phyloP scores from a whole-genome alignment of 2,797 vertebrate species.

The Ctenopoma kingsleyae region DNA sequence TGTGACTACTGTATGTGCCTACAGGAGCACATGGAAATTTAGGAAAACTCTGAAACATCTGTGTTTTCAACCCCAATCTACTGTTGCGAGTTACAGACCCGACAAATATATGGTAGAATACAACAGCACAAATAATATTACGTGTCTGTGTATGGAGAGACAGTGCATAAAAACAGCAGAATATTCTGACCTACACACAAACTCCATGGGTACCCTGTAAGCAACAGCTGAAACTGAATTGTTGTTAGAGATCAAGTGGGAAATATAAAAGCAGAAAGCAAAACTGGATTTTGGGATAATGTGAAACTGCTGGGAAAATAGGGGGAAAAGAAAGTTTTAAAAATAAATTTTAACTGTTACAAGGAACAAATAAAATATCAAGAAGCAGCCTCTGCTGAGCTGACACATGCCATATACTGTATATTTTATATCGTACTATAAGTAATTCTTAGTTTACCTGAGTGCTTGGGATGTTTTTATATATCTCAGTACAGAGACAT shows the following conservation, averaged over 20 bases:
- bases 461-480: neutral
- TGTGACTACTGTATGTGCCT: neutral
- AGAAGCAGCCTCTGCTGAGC: conserved; percentile 11
- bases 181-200: neutral
- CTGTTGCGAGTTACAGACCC: neutral
- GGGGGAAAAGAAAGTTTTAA: conserved; percentile 12
- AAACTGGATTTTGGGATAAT: conserved; percentile 11
- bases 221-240: conserved; percentile 10
- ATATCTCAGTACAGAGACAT: conserved; percentile 14
- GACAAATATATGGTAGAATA: neutral
- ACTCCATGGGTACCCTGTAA: conserved; percentile 6
- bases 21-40: conserved; percentile 3
- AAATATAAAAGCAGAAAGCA: conserved; percentile 8
- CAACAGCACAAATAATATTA: neutral
- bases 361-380: conserved; percentile 31
- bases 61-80: neutral
- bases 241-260: conserved; percentile 18
- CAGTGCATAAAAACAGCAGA: conserved; percentile 3
- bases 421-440: conserved; percentile 4
- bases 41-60: neutral
- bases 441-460: conserved; percentile 11
- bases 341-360: conserved; percentile 20
- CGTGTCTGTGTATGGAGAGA: conserved; percentile 6
- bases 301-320: conserved; percentile 14
- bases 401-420: conserved; percentile 11